Evolutionary conservation across 2,797 vertebrate species (phyloP).

Genomic region (Hozukius guyotensis): DNA sequence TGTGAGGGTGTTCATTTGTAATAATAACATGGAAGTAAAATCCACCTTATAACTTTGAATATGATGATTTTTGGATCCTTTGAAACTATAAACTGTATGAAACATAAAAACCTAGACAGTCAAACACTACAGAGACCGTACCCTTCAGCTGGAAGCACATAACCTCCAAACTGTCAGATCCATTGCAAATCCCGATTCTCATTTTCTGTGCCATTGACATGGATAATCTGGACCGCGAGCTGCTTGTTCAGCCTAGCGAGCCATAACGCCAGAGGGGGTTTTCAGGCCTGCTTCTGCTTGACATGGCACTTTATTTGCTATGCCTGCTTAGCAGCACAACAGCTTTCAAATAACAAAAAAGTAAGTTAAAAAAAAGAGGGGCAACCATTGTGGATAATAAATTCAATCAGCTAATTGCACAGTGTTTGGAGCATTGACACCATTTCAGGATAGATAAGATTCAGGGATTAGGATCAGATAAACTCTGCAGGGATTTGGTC

Average conservation of each 20-base stretch:
- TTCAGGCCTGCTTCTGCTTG: slow-evolving; percentile 61
- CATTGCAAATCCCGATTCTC: slow-evolving; percentile 54
- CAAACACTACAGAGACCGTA: neutral
- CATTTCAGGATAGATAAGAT: slow-evolving; percentile 13
- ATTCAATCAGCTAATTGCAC: neutral
- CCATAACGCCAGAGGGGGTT: slow-evolving; percentile 44
- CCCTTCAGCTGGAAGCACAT: neutral
- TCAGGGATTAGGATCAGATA: slow-evolving; percentile 28
- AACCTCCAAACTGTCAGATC: slow-evolving; percentile 40
- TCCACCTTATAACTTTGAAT: neutral
- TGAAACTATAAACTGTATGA: neutral
- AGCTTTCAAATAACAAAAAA: slow-evolving; percentile 37
- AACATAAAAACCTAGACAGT: neutral
- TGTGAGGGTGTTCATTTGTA: neutral
- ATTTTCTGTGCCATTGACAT: slow-evolving; percentile 65
- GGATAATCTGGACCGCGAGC: slow-evolving; percentile 61
- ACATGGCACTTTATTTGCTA: slow-evolving; percentile 59
- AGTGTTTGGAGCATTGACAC: slow-evolving; percentile 5
- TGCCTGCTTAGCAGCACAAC: slow-evolving; percentile 35
- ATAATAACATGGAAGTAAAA: neutral
- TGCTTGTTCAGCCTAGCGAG: slow-evolving; percentile 64
- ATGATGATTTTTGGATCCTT: neutral
- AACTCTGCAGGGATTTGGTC: slow-evolving; percentile 32
- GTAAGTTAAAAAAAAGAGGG: neutral
- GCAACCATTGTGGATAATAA: neutral